phyloP scores from a whole-genome alignment of 2,113 vertebrate species.

The Prochilodus magdalenae region DNA sequence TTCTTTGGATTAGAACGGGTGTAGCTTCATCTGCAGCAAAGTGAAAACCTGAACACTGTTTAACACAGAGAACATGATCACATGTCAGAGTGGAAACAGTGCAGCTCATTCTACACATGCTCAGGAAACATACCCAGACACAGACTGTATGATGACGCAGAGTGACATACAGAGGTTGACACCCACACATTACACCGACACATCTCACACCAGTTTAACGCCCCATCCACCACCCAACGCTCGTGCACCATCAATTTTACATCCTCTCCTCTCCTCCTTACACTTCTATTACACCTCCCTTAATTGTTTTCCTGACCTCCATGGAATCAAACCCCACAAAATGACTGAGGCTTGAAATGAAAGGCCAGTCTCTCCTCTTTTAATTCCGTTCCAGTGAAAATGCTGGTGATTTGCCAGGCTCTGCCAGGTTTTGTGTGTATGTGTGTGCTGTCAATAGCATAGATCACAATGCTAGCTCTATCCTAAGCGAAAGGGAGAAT shows the following conservation, averaged over 20 bases:
- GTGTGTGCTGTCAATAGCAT: conserved; percentile 25
- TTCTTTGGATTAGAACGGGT: not conserved
- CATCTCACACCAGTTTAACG: conserved; percentile 51
- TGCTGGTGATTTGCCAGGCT: conserved; percentile 7
- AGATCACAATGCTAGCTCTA: conserved; percentile 29
- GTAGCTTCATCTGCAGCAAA: not conserved
- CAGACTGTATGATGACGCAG: not conserved
- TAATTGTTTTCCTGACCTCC: conserved; percentile 76
- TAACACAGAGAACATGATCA: too few relatives aligned
- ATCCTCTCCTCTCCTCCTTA: conserved; percentile 56
- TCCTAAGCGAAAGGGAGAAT: conserved; percentile 6
- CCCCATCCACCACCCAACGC: conserved; percentile 48
- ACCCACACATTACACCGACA: conserved; percentile 36
- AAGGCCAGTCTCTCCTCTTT: conserved; percentile 62
- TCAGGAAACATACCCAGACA: not conserved
- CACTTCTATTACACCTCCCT: conserved; percentile 63
- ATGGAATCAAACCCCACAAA: conserved; percentile 52
- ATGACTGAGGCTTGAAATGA: conserved; percentile 62
- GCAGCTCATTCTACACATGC: not conserved
- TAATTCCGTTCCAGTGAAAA: conserved; percentile 16
- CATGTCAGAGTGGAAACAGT: not conserved
- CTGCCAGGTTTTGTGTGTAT: conserved; percentile 20
- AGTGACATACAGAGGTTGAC: conserved; percentile 29
- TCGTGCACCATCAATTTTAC: conserved; percentile 62
- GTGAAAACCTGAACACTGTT: too few relatives aligned